Conservation (phyloP, 2,113 vertebrate species). For the Trichechus manatus region DNA sequence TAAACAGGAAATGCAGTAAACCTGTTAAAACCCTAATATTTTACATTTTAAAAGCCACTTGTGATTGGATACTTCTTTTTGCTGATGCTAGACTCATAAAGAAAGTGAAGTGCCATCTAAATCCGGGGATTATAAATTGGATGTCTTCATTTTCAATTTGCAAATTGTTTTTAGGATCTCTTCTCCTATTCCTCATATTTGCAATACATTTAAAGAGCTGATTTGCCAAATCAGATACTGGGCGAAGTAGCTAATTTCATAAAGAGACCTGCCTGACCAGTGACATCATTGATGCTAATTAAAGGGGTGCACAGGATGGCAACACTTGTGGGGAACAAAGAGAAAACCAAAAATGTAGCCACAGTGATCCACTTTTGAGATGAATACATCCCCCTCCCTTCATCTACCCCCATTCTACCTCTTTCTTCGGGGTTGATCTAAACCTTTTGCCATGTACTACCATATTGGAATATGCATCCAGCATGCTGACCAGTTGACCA, state of each 20-base stretch:
- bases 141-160: constrained; percentile 67
- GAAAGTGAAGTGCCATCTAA: background rate
- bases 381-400: background rate
- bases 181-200: background rate
- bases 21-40: constrained; percentile 66
- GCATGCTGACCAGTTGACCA: background rate
- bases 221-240: constrained; percentile 41
- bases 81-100: constrained; percentile 34
- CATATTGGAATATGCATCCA: background rate
- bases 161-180: constrained; percentile 58
- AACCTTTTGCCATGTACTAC: background rate
- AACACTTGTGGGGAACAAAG: background rate
- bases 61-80: background rate
- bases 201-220: background rate
- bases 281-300: background rate
- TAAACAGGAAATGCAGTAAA: constrained; percentile 67
- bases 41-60: constrained; percentile 28
- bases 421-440: background rate
- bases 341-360: background rate
- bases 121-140: constrained; percentile 18
- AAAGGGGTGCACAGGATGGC: background rate
- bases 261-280: background rate
- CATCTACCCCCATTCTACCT: background rate
- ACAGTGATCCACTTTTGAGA: background rate
- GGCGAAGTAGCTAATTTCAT: constrained; percentile 51